Percentiles rank a stretch among this genome's conserved stretches.
phyloP scores from a whole-genome alignment of 1,140 invertebrate species.

The Scaptodrosophila lebanonensis region DNA sequence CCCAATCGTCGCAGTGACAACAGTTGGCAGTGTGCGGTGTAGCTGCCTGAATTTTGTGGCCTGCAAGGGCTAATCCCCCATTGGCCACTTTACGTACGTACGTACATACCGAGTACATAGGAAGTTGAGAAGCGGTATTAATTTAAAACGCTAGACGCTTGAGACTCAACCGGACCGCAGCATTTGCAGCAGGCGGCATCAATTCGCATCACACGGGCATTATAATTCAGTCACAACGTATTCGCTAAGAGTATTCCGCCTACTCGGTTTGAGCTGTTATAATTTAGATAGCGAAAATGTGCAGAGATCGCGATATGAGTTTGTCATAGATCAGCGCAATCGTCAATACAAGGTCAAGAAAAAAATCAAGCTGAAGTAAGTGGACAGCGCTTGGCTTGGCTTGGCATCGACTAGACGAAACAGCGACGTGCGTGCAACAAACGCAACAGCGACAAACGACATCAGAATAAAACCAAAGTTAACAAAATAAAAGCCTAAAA shows the following conservation, averaged over 20 bases:
- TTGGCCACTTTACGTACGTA: too few species aligned
- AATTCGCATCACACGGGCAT: slow-evolving; percentile 55
- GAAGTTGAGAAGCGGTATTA: too few species aligned
- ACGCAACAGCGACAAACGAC: slow-evolving; percentile 21
- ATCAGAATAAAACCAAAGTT: slow-evolving; percentile 56
- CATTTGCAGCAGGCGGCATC: slow-evolving; percentile 22
- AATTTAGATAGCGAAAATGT: slow-evolving; percentile 77
- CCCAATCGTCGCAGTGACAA: slow-evolving; percentile 29
- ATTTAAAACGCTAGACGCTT: too few species aligned
- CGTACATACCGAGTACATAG: too few species aligned
- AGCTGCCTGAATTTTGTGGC: neutral
- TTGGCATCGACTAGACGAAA: slow-evolving; percentile 10
- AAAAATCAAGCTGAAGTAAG: slow-evolving; percentile 69
- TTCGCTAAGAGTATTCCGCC: slow-evolving; percentile 72
- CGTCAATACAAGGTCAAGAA: slow-evolving; percentile 77
- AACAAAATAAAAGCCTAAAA: slow-evolving; percentile 51
- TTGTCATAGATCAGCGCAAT: slow-evolving; percentile 76
- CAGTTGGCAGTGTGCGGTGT: too few species aligned
- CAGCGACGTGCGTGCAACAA: slow-evolving; percentile 30
- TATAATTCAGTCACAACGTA: slow-evolving; percentile 76
- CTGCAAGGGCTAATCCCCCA: too few species aligned
- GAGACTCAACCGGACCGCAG: too few species aligned
- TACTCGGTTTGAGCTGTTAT: slow-evolving; percentile 67
- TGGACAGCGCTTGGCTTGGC: slow-evolving; percentile 19
- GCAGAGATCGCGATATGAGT: slow-evolving; percentile 78